A percentile compares a stretch with the other conserved stretches of the same genome.
These are phyloP conservation scores for Philereme transversata DNA, from an alignment of 2,888 invertebrate genomes.

Conservation along the genomic window DNA sequence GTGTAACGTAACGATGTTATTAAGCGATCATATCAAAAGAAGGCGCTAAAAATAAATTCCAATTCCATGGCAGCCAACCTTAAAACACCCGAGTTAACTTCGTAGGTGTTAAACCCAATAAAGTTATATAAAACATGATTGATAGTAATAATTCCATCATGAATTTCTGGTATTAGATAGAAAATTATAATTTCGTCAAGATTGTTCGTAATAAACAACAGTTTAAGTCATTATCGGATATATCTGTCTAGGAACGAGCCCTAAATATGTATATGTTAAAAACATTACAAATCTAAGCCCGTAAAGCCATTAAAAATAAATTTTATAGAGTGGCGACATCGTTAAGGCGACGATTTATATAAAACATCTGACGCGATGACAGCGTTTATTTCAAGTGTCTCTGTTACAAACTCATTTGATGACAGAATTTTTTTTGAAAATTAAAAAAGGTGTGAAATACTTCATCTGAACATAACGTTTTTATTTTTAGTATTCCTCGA, in stretches of 20 bases:
- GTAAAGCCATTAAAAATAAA: constrained; percentile 66
- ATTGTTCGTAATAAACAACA: constrained; percentile 44
- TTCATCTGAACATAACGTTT: too few relatives aligned
- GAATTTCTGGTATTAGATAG: constrained; percentile 33
- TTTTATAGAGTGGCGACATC: constrained; percentile 70
- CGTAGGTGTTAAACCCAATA: constrained; percentile 36
- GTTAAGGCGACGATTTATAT: constrained; percentile 72
- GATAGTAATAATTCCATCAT: constrained; percentile 36
- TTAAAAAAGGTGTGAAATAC: constrained; percentile 43
- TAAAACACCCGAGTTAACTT: constrained; percentile 30
- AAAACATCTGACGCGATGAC: constrained; percentile 69
- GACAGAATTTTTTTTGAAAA: constrained; percentile 39
- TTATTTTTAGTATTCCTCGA: too few relatives aligned
- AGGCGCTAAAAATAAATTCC: constrained; percentile 32
- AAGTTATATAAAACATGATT: constrained; percentile 38
- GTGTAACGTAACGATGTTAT: too few relatives aligned
- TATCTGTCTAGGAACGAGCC: constrained; percentile 47
- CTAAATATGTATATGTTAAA: constrained; percentile 59
- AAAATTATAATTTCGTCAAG: constrained; percentile 37
- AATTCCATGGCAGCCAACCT: constrained; percentile 32
- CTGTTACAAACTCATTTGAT: constrained; percentile 63
- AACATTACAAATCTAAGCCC: constrained; percentile 58
- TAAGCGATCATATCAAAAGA: constrained; percentile 18
- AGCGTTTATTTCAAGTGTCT: constrained; percentile 62
- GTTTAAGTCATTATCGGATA: constrained; percentile 47